Evolutionary conservation across 2,888 invertebrate species (phyloP).

Genomic region (Cosmia pyralina): DNA sequence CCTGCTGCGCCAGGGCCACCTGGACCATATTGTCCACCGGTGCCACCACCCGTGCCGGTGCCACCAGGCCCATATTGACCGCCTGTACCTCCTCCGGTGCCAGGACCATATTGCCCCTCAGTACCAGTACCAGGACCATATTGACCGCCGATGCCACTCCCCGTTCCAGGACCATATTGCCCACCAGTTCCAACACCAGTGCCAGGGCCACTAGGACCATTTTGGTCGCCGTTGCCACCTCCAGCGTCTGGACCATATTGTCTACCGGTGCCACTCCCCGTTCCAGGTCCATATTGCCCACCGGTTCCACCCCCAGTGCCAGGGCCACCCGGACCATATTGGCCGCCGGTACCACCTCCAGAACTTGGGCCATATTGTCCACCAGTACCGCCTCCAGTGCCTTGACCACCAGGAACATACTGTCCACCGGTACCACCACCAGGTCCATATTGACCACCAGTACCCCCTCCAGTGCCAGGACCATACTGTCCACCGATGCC

Average conservation of each 20-base stretch:
- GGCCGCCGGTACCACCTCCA: conserved; percentile 1
- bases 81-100: conserved; percentile 20
- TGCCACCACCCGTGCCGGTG: background rate
- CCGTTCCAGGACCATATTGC: conserved; percentile 17
- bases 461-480: conserved; percentile 20
- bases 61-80: conserved; percentile 20
- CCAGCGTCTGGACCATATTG: conserved; percentile 39
- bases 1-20: background rate
- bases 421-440: conserved; percentile 41
- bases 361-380: background rate
- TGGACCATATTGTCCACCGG: background rate
- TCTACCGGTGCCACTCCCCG: conserved; percentile 22
- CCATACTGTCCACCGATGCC: conserved; percentile 7
- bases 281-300: conserved; percentile 44
- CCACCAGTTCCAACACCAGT: background rate
- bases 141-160: conserved; percentile 30
- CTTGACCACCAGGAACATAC: conserved; percentile 35
- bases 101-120: background rate
- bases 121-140: conserved; percentile 9
- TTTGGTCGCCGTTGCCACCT: conserved; percentile 14
- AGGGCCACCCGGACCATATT: conserved; percentile 25
- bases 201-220: conserved; percentile 15
- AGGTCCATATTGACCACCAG: conserved; percentile 44
- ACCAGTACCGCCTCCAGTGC: no score
- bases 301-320: conserved; percentile 28